Evolutionary conservation across 2,888 invertebrate species (phyloP).

Genomic region (Lasioglossum oenotherae): DNA sequence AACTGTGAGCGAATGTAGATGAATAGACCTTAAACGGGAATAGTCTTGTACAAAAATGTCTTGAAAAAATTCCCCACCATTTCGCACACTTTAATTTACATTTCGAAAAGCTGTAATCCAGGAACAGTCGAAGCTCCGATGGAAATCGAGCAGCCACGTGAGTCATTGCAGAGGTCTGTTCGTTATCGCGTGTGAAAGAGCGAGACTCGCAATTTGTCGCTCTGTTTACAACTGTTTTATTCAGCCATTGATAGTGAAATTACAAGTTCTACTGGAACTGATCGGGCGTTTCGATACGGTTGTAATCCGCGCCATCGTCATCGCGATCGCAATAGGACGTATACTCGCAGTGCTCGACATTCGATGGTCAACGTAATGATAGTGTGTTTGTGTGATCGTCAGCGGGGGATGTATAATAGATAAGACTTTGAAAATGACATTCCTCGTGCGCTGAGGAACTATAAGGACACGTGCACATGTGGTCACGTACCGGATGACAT

Average conservation of each 20-base stretch:
- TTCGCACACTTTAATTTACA: too few species aligned
- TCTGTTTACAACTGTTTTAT: background rate
- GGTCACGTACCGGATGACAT: slow-evolving; percentile 76
- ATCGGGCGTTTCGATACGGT: background rate
- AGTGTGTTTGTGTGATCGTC: slow-evolving; percentile 29
- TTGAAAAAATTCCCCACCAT: background rate
- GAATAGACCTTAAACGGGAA: background rate
- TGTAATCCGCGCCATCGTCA: slow-evolving; percentile 28
- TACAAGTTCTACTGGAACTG: background rate
- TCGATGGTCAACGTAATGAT: slow-evolving; percentile 33
- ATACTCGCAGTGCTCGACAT: slow-evolving; percentile 38
- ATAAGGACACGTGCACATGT: slow-evolving; percentile 73
- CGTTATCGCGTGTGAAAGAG: background rate
- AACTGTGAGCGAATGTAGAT: background rate
- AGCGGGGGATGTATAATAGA: slow-evolving; percentile 39
- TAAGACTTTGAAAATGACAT: slow-evolving; percentile 30
- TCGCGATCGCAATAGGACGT: slow-evolving; percentile 23
- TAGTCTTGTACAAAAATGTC: background rate
- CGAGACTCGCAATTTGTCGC: background rate
- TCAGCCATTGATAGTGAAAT: background rate
- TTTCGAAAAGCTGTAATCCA: background rate
- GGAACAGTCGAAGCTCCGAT: background rate
- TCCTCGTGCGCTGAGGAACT: slow-evolving; percentile 71
- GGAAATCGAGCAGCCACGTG: background rate
- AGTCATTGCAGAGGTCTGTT: background rate